A percentile compares a stretch with the other conserved stretches of the same genome.
phyloP scores from a whole-genome alignment of 2,797 vertebrate species.

The Hemibagrus guttatus region DNA sequence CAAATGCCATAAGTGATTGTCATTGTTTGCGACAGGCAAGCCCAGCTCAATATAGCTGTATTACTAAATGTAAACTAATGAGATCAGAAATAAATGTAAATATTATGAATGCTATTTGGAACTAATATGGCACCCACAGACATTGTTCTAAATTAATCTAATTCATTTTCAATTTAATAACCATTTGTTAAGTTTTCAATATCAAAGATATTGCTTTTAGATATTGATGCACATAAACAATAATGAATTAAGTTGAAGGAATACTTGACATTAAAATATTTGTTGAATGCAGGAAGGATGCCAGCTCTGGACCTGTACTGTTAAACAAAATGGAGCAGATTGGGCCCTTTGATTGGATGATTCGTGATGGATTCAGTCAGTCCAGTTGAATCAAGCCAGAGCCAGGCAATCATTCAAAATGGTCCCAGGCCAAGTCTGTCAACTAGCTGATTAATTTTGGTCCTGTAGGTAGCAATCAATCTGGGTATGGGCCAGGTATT shows the following conservation, averaged over 20 bases:
- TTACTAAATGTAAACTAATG: too few species aligned
- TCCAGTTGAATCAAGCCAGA: background rate
- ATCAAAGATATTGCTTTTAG: background rate
- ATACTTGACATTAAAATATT: background rate
- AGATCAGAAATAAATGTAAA: background rate
- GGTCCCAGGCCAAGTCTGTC: background rate
- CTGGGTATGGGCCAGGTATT: background rate
- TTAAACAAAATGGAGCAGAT: background rate
- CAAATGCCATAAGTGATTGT: too few species aligned
- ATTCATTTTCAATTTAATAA: background rate
- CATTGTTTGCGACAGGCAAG: too few species aligned
- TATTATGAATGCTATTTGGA: background rate
- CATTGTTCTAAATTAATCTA: background rate
- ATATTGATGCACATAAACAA: background rate
- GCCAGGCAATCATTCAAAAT: conserved; percentile 7
- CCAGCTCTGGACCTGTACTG: background rate
- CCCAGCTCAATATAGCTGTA: background rate
- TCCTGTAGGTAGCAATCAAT: conserved; percentile 1
- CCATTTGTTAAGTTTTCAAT: background rate
- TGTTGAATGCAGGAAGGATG: background rate
- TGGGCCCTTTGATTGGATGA: background rate
- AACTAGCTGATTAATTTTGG: background rate
- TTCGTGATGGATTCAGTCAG: background rate
- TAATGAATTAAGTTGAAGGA: background rate
- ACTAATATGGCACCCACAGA: background rate